Base-by-base conservation (phyloP, 2,797 vertebrate genomes). In the Syngnathus acus region DNA sequence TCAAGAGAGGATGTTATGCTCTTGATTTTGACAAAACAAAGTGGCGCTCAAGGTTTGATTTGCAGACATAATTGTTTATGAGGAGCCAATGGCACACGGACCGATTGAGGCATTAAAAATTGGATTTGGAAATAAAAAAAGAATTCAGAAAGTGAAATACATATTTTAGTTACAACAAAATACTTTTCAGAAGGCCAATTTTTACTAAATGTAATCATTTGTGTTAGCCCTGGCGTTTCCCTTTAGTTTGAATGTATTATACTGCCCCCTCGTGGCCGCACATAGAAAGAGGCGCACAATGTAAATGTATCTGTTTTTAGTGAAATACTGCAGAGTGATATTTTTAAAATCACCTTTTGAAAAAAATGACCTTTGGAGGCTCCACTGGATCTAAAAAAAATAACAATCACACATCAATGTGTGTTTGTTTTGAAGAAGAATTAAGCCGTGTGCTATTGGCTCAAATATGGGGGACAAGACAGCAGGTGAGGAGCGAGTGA, bases 81-180 rank as follows among this genome's bases (percentile, higher is more conserved):
- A 86, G 42, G n/a, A 62, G 75, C 83, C 82, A 69, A 87, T 83
- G 83, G 85, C 83, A 88, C 84, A 83, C 83, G 80, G 76, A 78
- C 62, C 55, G 68, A 70, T 78, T 83, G 70, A 78, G 73, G 66
- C 70, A 64, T 66, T 17, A 16, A 19, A 48, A 48, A 0, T 48
- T 48, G 1, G 10, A 43, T 2, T 43, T 43, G 9, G 42, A 43
- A 43, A 43, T 32, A 32, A 32, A 32, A 32, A 32, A 32, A 32
- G 42, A 43, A 43, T 43, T 9, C 10, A 43, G 11, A 9, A 43
- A 43, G 42, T 43, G 42, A 43, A 11, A 43, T 11, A 3, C 9
- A 3, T 9, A 10, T 11, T 43, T 43, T 43, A 43, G 9, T 43
- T 43, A 43, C 11, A 9, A 43, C 40, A 42, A 42, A 43, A 43